These are phyloP conservation scores for Clavelina lepadiformis DNA, from an alignment of 23 tunicate genomes.

Conservation along the genomic window DNA sequence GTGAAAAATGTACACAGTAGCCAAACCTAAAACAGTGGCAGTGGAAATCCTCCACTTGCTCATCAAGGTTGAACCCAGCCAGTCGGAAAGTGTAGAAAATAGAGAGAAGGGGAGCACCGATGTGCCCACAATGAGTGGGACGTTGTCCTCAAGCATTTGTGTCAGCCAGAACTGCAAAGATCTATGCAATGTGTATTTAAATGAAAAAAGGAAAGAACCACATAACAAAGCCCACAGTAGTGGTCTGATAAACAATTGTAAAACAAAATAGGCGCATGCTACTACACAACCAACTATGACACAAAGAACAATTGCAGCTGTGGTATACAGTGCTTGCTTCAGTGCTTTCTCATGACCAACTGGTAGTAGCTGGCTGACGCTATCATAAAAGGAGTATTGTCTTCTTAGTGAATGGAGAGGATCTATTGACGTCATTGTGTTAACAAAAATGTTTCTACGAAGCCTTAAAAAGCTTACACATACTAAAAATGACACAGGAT, in stretches of 20 bases:
- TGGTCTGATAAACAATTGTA: slow-evolving; percentile 79
- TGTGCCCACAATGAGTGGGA: slow-evolving; percentile 33
- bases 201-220: slow-evolving; percentile 84
- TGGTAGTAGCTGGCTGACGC: slow-evolving; percentile 57
- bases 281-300: slow-evolving; percentile 36
- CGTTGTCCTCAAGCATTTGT: slow-evolving; percentile 22
- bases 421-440: too few species aligned
- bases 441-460: too few species aligned
- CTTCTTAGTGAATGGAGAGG: too few species aligned
- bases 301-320: slow-evolving; percentile 39
- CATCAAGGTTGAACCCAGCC: slow-evolving; percentile 36
- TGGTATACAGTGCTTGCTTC: slow-evolving; percentile 81
- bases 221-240: slow-evolving; percentile 75
- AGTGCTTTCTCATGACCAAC: slow-evolving; percentile 69
- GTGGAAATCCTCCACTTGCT: slow-evolving; percentile 41
- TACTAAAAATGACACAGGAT: too few species aligned
- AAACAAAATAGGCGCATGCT: slow-evolving; percentile 52
- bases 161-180: slow-evolving; percentile 49
- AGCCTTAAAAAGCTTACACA: too few species aligned
- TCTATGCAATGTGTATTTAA: slow-evolving; percentile 59
- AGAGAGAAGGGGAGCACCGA: slow-evolving; percentile 46
- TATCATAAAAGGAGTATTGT: slow-evolving; percentile 46
- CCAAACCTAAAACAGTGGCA: slow-evolving; percentile 10
- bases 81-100: slow-evolving; percentile 53
- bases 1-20: slow-evolving; percentile 23